Evolutionary conservation across 1,140 invertebrate genomes (phyloP).

Genomic region (Apis florea): DNA sequence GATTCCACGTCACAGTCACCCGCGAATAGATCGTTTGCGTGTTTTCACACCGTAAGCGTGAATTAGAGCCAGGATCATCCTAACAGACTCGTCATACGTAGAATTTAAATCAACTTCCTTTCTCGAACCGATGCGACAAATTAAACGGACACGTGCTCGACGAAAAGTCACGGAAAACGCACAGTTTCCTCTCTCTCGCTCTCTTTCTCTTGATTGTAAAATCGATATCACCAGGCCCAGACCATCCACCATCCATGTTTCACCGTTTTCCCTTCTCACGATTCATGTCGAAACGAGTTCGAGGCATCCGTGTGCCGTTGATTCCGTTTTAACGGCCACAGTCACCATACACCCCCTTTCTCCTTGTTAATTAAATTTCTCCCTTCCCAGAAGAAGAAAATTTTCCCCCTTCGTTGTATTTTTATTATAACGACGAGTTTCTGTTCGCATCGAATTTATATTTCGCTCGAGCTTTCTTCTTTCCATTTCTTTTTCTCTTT

Average conservation of each 20-base stretch:
- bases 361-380: constrained; percentile 21
- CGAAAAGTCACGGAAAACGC: constrained; percentile 33
- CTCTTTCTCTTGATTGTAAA: constrained; percentile 57
- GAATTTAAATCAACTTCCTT: neutral
- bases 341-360: neutral
- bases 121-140: neutral
- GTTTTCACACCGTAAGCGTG: too few species aligned
- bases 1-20: too few species aligned
- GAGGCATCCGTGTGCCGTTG: neutral
- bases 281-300: neutral
- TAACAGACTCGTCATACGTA: neutral
- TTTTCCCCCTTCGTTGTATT: too few species aligned
- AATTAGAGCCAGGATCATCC: neutral
- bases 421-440: neutral
- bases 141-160: constrained; percentile 10
- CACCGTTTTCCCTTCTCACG: neutral
- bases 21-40: too few species aligned
- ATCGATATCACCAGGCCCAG: constrained; percentile 59
- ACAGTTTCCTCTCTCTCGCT: constrained; percentile 3
- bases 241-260: neutral
- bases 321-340: neutral
- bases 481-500: neutral
- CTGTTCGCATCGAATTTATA: neutral
- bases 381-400: neutral
- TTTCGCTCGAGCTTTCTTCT: neutral